Base-by-base conservation (phyloP, 2,888 invertebrate species). In the Ectemnius lituratus region DNA sequence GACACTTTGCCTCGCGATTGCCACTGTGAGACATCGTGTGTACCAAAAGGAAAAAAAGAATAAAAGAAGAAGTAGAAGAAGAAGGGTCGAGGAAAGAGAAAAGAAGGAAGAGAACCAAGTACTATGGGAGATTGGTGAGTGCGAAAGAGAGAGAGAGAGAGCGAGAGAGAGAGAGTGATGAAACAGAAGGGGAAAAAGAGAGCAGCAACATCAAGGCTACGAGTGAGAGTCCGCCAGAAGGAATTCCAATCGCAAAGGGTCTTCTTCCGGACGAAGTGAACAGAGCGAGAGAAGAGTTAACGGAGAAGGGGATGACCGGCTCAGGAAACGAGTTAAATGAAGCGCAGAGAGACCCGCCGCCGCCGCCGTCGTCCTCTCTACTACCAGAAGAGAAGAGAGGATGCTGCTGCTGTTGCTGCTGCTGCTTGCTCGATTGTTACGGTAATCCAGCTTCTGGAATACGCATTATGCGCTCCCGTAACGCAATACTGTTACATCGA, bases 401-500 rank as follows among this genome's bases (percentile, higher is more conserved):
- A n/a, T n/a, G n/a, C n/a, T n/a, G n/a, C n/a, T n/a, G n/a, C n/a
- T n/a, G n/a, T n/a, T n/a, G n/a, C n/a, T n/a, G n/a, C n/a, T 73
- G 74, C 76, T 37, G 37, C 37, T 37, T 11, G 37, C 56, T 52
- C 74, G 80, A 80, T 80, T 79, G 79, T 80, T 79, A 80, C 80
- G 76, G 73, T 79, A 80, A 80, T 80, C 79, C 76, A 74, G 80
- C 76, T 74, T 79, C 76, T 80, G 68, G 73, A 58, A 78, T 75
- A 75, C 75, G 73, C 78, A 79, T 78, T 79, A 79, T 73, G 59
- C 73, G 75, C 64, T 64, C 73, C 70, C 68, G 80, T 70, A 75
- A 66, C 70, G 80, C 78, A 75, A 78, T 78, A 78, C 78, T 70
- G 78, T 79, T 81, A 78, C 73, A 78, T 27, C 52, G 5, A 16